Base-by-base conservation (phyloP, 2,797 vertebrate genomes). In the Heterohyrax brucei region DNA sequence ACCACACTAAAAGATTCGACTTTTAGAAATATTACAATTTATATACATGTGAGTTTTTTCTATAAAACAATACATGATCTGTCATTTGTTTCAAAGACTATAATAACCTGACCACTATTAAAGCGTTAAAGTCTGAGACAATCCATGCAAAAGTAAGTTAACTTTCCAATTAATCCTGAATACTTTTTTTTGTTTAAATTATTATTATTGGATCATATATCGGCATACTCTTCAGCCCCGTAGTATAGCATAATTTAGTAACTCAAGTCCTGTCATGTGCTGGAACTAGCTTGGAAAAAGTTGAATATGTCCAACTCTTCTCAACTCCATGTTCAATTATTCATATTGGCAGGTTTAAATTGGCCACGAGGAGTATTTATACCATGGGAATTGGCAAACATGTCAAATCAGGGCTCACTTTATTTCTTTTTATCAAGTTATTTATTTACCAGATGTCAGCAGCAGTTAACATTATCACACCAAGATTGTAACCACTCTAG, bases 11-110 rank as follows among this genome's bases (percentile, higher is more conserved):
- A 83, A 83, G 80, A 82, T 61, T 91, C 33, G 59, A 24, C n/a
- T 87, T 87, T 72, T 78, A 44, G 92, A 96, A 90, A 66, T 88
- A 87, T 59, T 96, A 70, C 21, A 46, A 8, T 72, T 46, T 39
- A 4, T 5, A 39, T 62, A 26, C 80, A 24, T 83, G 8, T 44
- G 68, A 64, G 59, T 82, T 75, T 76, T 82, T 75, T 76, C 46
- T 56, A 0, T 70, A 73, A 93, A 88, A 50, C 3, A 84, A 48
- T 39, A 48, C 33, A 59, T 68, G 3, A 8, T n/a, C 7, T 66
- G 48, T 22, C 30, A n/a, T 75, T 79, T 62, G 90, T 56, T 53
- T 30, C 59, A 86, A 83, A 78, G 61, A n/a, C 26, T 39, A 3
- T 33, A 76, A 75, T 33, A 59, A 3, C 26, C 7, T 81, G 14